Evolutionary conservation across 1,140 invertebrate species (phyloP).

Genomic region (Drosophila truncata): DNA sequence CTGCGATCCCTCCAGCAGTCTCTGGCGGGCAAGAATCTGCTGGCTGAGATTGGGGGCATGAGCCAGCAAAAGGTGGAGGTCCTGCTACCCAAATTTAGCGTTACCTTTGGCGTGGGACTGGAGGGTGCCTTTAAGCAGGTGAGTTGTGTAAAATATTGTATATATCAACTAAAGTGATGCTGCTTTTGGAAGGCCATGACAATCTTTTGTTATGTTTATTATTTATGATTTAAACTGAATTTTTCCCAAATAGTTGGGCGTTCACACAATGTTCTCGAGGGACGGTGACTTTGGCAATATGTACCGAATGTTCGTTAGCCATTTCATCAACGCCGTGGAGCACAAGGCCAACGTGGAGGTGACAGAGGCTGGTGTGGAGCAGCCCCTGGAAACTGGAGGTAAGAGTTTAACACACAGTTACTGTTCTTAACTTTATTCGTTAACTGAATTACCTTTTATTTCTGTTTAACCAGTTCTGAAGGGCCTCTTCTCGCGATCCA

Average conservation of each 20-base stretch:
- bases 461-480: slow-evolving; percentile 60
- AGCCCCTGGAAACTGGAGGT: slow-evolving; percentile 87
- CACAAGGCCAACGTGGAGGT: slow-evolving; percentile 81
- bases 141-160: slow-evolving; percentile 16
- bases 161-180: not conserved
- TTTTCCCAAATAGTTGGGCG: slow-evolving; percentile 86
- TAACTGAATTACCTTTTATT: not conserved
- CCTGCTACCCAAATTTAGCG: slow-evolving; percentile 88
- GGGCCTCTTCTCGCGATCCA: slow-evolving; percentile 70
- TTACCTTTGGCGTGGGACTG: slow-evolving; percentile 87
- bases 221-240: not conserved
- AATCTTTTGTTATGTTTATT: slow-evolving; percentile 2
- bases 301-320: slow-evolving; percentile 87
- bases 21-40: slow-evolving; percentile 75
- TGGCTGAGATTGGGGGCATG: slow-evolving; percentile 74
- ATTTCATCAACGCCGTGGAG: slow-evolving; percentile 86
- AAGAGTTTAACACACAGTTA: slow-evolving; percentile 1
- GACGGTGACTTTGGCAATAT: slow-evolving; percentile 87
- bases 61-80: slow-evolving; percentile 85
- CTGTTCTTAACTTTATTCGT: not conserved
- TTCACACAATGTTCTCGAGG: slow-evolving; percentile 87
- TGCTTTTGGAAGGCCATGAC: not conserved
- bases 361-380: slow-evolving; percentile 85
- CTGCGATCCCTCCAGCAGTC: slow-evolving; percentile 65
- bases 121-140: slow-evolving; percentile 86